phyloP scores from a whole-genome alignment of 1,140 invertebrate species.

The Dysdera silvatica region DNA sequence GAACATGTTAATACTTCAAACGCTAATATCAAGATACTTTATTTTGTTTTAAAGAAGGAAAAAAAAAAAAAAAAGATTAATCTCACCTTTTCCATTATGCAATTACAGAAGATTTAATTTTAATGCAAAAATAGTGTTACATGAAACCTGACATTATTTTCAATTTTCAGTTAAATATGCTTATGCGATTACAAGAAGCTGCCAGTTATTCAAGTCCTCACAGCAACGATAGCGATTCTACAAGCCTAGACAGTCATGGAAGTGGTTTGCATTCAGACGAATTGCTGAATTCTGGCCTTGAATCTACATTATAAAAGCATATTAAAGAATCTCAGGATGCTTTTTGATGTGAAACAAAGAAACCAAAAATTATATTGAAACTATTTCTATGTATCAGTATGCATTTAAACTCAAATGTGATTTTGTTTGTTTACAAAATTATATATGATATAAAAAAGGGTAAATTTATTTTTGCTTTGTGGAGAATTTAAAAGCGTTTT shows the following conservation, averaged over 20 bases:
- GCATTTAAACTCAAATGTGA: background rate
- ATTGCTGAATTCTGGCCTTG: constrained; percentile 28
- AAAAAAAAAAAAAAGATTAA: too few species aligned
- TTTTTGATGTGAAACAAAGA: background rate
- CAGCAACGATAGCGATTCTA: constrained; percentile 68
- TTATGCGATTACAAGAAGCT: constrained; percentile 88
- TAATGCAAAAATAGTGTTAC: too few species aligned
- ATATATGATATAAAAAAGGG: background rate
- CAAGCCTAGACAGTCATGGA: constrained; percentile 54
- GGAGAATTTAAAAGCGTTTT: background rate
- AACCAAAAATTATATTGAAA: background rate
- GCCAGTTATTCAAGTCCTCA: constrained; percentile 76
- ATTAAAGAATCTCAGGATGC: background rate
- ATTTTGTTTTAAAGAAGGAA: too few species aligned
- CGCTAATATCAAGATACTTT: too few species aligned
- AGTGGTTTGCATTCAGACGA: constrained; percentile 43
- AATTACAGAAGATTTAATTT: too few species aligned
- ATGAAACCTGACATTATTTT: too few species aligned
- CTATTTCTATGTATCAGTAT: background rate
- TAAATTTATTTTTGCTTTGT: background rate
- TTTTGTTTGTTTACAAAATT: background rate
- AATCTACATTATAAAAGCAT: constrained; percentile 34
- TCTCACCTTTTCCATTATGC: too few species aligned
- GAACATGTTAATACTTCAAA: too few species aligned
- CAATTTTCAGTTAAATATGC: constrained; percentile 72